phyloP scores from a whole-genome alignment of 1,140 invertebrate species.

The Solen grandis region DNA sequence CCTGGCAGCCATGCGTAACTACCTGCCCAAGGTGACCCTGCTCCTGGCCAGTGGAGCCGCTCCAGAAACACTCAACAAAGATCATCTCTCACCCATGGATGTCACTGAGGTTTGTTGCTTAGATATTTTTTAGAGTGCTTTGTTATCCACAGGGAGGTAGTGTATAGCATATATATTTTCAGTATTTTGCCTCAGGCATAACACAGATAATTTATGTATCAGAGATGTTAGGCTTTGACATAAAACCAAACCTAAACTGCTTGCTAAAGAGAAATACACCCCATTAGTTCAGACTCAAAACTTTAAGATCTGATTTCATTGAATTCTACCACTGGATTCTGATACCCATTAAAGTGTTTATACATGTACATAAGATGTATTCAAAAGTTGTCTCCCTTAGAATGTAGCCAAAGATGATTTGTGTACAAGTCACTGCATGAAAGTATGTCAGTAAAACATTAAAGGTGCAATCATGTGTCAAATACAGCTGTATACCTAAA shows the following conservation, averaged over 20 bases:
- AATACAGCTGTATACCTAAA: too few relatives aligned
- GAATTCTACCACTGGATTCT: too few relatives aligned
- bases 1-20: conserved; percentile 13
- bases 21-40: neutral
- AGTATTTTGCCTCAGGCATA: neutral
- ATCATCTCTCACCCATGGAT: neutral
- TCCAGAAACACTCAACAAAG: conserved; percentile 2
- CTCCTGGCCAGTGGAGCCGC: conserved; percentile 26
- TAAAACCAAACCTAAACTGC: too few relatives aligned
- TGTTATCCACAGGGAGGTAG: neutral
- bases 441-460: neutral
- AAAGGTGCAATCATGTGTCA: too few relatives aligned
- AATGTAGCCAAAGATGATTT: too few relatives aligned
- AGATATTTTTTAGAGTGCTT: neutral
- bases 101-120: conserved; percentile 11
- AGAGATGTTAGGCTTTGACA: too few relatives aligned
- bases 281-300: neutral
- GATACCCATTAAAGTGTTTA: too few relatives aligned
- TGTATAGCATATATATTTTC: neutral
- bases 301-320: neutral
- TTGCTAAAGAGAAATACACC: neutral
- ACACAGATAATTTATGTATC: conserved; percentile 3
- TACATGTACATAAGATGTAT: too few relatives aligned
- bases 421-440: conserved; percentile 2
- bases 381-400: too few relatives aligned